Evolutionary conservation across 2,888 invertebrate genomes (phyloP), one percentile per base, ranked within the genome.

Genomic region (Watsonalla cultraria): DNA sequence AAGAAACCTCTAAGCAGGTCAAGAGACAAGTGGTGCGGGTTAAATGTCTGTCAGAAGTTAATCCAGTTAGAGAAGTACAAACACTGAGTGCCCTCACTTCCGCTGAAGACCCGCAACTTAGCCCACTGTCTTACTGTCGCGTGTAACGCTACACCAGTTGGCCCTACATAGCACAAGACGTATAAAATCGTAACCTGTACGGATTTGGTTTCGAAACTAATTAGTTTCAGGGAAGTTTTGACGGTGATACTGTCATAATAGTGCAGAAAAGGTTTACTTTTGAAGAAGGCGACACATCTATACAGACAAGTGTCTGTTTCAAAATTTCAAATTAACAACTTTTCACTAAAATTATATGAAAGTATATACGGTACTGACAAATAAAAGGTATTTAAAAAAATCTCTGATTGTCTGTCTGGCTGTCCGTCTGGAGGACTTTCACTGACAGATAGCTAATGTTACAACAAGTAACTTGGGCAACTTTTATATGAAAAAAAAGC

Each of bases 51-150:
- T 71, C 76, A 68, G 59, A 70, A 78, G 75, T 68, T 90, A 90
- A 90, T 88, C 90, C 86, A 77, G 82, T 90, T 89, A 88, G 86
- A 90, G 74, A 90, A 84, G 81, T 86, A 90, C 87, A 90, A 90
- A 90, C 86, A 88, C 73, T 77, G 82, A 80, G 74, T 83, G 83
- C 80, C 84, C 84, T 78, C 80, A 84, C 87, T 88, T 88, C 87
- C 88, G 83, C 60, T 67, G 89, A 90, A 90, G 90, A 85, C 90
- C 84, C 78, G 37, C 49, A 64, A 79, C 81, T 82, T 85, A 86
- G 86, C 86, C 86, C 76, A 88, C 80, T 86, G 87, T 86, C 87
- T 88, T 86, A 88, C 84, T 86, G 83, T 73, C 82, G 75, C 77
- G 65, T 70, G 80, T 80, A 76, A 80, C 68, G 67, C 64, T 61